Percentiles rank a stretch among this genome's conserved stretches.
These are phyloP conservation scores for Priocnemis perturbator DNA, from an alignment of 2,888 invertebrate genomes.

Conservation along the genomic window DNA sequence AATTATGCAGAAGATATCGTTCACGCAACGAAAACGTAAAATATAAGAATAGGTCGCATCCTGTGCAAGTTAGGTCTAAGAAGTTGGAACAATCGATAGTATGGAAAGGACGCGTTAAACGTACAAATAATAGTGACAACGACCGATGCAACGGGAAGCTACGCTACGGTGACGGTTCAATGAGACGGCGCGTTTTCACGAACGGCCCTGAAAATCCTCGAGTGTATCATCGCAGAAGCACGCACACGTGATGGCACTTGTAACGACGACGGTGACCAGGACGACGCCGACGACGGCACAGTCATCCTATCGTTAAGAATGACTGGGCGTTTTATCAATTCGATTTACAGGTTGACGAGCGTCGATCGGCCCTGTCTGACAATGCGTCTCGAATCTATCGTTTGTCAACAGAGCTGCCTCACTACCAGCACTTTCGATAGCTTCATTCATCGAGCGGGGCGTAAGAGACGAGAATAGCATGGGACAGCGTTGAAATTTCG, in stretches of 20 bases:
- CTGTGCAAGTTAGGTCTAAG: too few species aligned
- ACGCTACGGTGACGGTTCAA: too few species aligned
- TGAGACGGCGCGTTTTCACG: slow-evolving; percentile 4
- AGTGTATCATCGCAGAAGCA: slow-evolving; percentile 27
- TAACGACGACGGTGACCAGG: slow-evolving; percentile 15
- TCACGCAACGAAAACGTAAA: too few species aligned
- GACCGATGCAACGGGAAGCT: too few species aligned
- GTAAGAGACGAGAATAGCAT: too few species aligned
- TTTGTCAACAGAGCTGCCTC: slow-evolving; percentile 48
- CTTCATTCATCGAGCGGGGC: slow-evolving; percentile 34
- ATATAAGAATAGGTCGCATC: too few species aligned
- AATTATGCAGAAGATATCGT: too few species aligned
- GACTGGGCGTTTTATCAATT: slow-evolving; percentile 57
- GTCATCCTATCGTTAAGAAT: slow-evolving; percentile 51
- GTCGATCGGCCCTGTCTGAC: slow-evolving; percentile 32
- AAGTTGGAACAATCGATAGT: too few species aligned
- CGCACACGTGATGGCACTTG: slow-evolving; percentile 23
- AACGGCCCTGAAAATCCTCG: slow-evolving; percentile 18
- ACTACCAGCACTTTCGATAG: slow-evolving; percentile 32
- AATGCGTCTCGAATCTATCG: slow-evolving; percentile 35
- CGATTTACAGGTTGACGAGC: slow-evolving; percentile 46
- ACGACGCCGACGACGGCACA: slow-evolving; percentile 25
- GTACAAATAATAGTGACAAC: too few species aligned
- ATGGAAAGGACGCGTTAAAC: too few species aligned
- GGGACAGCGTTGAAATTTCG: background rate